A percentile compares a stretch with the other conserved stretches of the same genome.
Conservation (phyloP, 2,113 vertebrate genomes). For the Anser brachyrhynchus region DNA sequence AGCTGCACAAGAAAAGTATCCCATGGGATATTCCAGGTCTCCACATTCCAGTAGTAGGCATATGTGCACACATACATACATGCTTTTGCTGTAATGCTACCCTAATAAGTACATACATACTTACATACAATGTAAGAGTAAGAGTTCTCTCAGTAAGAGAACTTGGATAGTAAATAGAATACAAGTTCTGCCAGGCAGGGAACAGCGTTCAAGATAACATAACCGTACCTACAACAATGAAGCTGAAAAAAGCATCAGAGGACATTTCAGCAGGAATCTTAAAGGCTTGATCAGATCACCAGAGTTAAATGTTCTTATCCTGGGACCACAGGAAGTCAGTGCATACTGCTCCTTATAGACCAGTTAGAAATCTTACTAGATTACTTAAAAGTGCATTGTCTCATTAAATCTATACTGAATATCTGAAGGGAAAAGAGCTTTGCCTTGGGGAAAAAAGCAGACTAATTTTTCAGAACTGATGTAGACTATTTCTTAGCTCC, state of each 20-base stretch:
- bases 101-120: neutral
- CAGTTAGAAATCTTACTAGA: neutral
- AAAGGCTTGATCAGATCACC: neutral
- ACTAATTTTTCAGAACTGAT: neutral
- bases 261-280: neutral
- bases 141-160: neutral
- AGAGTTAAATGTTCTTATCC: neutral
- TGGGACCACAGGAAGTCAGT: neutral
- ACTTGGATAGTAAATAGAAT: neutral
- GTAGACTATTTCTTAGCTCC: neutral
- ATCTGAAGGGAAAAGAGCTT: neutral
- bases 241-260: neutral
- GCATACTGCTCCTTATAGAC: neutral
- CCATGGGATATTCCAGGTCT: neutral
- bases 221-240: neutral
- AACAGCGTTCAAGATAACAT: neutral
- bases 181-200: neutral
- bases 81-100: neutral
- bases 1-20: constrained; percentile 78
- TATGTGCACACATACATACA: neutral
- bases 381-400: neutral
- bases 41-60: neutral
- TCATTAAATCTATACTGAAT: neutral
- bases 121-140: too few relatives aligned
- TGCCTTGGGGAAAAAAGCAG: neutral